Base-by-base conservation (phyloP, 2,113 vertebrate species). In the Labeo catla region DNA sequence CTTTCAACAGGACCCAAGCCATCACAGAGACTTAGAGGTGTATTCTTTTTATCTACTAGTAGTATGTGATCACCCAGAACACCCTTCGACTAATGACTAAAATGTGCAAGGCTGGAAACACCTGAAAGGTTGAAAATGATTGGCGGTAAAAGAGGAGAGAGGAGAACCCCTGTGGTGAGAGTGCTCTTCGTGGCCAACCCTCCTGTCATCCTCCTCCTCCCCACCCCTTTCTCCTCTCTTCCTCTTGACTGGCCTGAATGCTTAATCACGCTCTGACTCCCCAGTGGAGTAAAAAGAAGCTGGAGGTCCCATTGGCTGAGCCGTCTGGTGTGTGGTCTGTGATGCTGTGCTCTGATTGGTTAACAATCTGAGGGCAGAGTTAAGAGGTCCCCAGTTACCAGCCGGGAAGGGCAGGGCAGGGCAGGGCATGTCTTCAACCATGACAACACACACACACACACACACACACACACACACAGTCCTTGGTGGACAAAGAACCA, bases 211-310 rank as follows among this genome's bases (percentile, higher is more conserved):
- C 85, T 79, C 61, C 61, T 84, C 83, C 65, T 49, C 76, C 59
- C 70, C 59, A 79, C 52, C 76, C 70, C 15, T 74, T 87, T n/a
- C 85, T 89, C 76, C 85, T 52, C 70, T 59, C 91, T 93, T 93
- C 91, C 86, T 84, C 93, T 93, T 80, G 84, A 90, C 91, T 93
- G 90, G 88, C 90, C 93, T 93, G 93, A 91, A 95, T 93, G 88
- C 89, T 86, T 95, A 93, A 94, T 93, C 89, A 89, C 36, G 86
- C 88, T 57, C 87, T 43, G 85, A 92, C 92, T 94, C 94, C 92
- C 88, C 88, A 89, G 88, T 92, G 88, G 87, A 90, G 82, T 80
- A 91, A 91, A 91, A 94, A 94, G 92, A 95, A 28, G 79, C 63
- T 87, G 81, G 79, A 47, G 59, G 63, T 81, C 59, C 91, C 88